Evolutionary conservation across 1,140 invertebrate species (phyloP), one percentile per base, ranked within the genome.

Genomic region (Physella acuta): DNA sequence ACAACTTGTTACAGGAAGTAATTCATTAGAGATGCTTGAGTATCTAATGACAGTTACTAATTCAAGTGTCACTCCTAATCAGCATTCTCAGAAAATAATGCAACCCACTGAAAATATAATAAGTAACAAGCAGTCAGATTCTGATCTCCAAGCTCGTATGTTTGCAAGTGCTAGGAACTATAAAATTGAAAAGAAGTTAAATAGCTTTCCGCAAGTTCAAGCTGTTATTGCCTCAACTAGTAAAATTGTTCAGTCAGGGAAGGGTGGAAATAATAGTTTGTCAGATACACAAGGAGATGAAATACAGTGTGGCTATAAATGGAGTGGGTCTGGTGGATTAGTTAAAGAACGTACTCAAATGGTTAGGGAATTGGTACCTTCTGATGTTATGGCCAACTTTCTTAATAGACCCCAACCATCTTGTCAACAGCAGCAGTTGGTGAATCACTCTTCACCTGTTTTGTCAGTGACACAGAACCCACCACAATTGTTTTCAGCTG

Each of bases 291-390:
- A 39, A 24, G 8, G n/a, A 24, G 56, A 60, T 51, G 66, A 68
- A 26, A 68, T 68, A 33, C 66, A 68, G 37, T 68, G 66, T 33
- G 55, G 55, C 2, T 68, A 68, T 56, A 68, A 68, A 30, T 68
- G 66, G 66, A 68, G 52, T 60, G 66, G 66, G 3, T 68, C 66
- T 30, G 66, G 66, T 26, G 66, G 66, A 14, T 37, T 59, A n/a
- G 66, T 68, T 26, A 68, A 68, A 30, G 66, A 68, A 37, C 49
- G 56, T 16, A 68, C 66, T 24, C 66, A 68, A 26, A 28, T 44
- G 36, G 37, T 60, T 31, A 30, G 56, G 55, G 66, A 68, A 51
- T 28, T 68, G 34, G 66, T 68, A 24, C 56, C 66, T 33, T 26
- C 34, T 8, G 52, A 39, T 51, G 28, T 68, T 8, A 68, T 68